These are phyloP conservation scores for Hemicrepidius hirtus DNA, from an alignment of 2,888 invertebrate genomes.

Conservation along the genomic window DNA sequence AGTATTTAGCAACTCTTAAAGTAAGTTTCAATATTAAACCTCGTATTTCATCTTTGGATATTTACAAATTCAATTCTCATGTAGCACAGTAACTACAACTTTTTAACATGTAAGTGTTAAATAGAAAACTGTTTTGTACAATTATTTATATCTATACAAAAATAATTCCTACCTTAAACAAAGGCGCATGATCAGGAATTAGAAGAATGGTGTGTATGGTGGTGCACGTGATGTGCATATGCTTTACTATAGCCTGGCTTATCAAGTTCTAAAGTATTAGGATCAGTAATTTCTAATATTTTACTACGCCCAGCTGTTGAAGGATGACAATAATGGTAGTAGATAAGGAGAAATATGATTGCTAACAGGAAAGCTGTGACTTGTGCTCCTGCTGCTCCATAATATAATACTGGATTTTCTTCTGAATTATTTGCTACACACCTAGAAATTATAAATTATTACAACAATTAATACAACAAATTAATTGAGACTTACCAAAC, in stretches of 20 bases:
- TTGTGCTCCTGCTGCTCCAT: constrained; percentile 70
- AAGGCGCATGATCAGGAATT: constrained; percentile 67
- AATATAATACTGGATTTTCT: constrained; percentile 69
- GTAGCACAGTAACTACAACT: neutral
- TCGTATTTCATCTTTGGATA: neutral
- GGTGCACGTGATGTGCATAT: constrained; percentile 58
- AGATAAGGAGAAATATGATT: constrained; percentile 70
- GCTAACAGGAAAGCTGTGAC: constrained; percentile 69
- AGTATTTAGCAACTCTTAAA: neutral
- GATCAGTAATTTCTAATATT: constrained; percentile 63
- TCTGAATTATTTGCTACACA: constrained; percentile 70
- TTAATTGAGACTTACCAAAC: constrained; percentile 68
- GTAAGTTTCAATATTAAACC: neutral
- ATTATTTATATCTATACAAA: constrained; percentile 11
- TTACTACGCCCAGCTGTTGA: constrained; percentile 63
- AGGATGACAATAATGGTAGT: constrained; percentile 72
- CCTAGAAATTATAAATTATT: constrained; percentile 62
- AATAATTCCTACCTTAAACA: constrained; percentile 56
- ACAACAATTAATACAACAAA: neutral
- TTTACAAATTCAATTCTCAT: neutral
- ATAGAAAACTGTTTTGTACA: neutral
- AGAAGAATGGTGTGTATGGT: constrained; percentile 53
- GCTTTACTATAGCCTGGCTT: constrained; percentile 70
- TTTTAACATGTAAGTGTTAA: neutral
- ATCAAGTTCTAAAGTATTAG: constrained; percentile 64